Base-by-base conservation (phyloP, 2,797 vertebrate genomes). In the Myripristis jacobus region DNA sequence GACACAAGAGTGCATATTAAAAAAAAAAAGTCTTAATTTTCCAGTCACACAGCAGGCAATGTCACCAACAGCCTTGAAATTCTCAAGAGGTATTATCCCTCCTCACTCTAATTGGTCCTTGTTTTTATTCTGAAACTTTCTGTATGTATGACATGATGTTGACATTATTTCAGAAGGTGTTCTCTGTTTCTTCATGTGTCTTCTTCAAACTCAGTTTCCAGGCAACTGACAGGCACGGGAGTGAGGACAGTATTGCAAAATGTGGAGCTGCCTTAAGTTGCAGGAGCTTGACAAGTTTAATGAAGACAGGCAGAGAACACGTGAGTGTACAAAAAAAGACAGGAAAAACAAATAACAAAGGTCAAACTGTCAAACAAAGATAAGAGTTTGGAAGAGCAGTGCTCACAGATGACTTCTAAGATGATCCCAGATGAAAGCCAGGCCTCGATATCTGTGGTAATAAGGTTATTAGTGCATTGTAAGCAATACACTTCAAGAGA, bases 231-330 rank as follows among this genome's bases (percentile, higher is more conserved):
- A 91, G 88, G 79, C 82, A 88, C 7, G 19, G 41, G 38, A 51
- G 88, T 79, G 84, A 88, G 80, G 81, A 85, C 73, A 57, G 82
- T 60, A 21, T 74, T 78, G 80, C 67, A 77, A 69, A 91, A 91
- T 86, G 66, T 80, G 55, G 43, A 81, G 75, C 80, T 87, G 81
- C 77, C 80, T 72, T 60, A 31, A 51, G 79, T 79, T 81, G 70
- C 66, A 53, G 77, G 65, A 77, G 77, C 81, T 87, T 87, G 87
- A 91, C 90, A 88, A 86, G 84, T 83, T 89, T 87, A 90, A 89
- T 89, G 86, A 90, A 90, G 90, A 91, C 84, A 77, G 83, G 73
- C 86, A 80, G 80, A 64, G 69, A 85, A 80, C 90, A 80, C 8
- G 19, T 87, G 85, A 90, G 81, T 68, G 58, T 22, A 27, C 43